A percentile compares a stretch with the other conserved stretches of the same genome.
Conservation (phyloP, 2,113 vertebrate species). For the Falco punctatus region DNA sequence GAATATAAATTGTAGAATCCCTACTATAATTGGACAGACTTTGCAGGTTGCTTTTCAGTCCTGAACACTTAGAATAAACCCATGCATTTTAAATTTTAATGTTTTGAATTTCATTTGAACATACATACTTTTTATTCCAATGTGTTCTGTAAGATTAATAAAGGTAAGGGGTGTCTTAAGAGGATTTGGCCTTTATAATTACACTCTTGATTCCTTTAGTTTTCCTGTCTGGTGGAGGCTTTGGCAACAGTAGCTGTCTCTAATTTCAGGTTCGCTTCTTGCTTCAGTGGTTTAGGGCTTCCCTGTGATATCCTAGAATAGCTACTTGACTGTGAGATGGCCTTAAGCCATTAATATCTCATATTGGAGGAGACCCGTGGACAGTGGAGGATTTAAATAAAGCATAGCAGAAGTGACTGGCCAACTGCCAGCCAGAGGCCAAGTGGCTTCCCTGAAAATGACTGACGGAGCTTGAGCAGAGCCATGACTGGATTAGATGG, state of each 20-base stretch:
- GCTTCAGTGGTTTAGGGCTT: conserved; percentile 23
- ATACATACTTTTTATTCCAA: background rate
- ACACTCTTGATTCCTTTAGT: background rate
- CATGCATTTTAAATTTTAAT: background rate
- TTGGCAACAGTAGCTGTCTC: background rate
- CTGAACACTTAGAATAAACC: background rate
- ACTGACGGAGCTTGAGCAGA: conserved; percentile 19
- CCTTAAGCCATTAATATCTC: conserved; percentile 44
- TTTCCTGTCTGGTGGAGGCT: background rate
- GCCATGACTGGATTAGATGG: conserved; percentile 28
- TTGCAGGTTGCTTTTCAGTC: background rate
- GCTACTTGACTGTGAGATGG: conserved; percentile 17
- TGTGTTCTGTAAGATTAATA: background rate
- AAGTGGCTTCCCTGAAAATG: conserved; percentile 58
- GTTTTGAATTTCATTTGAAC: background rate
- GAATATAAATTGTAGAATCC: background rate
- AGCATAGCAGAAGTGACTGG: conserved; percentile 27
- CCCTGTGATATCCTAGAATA: conserved; percentile 48
- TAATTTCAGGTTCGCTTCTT: background rate
- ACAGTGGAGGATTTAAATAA: conserved; percentile 50
- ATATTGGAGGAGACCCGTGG: conserved; percentile 6
- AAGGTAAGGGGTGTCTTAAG: background rate
- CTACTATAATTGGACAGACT: background rate
- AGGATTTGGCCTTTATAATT: background rate
- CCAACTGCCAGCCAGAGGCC: conserved; percentile 22